Conservation (phyloP, 2,888 invertebrate genomes). For the Orchesella flavescens region DNA sequence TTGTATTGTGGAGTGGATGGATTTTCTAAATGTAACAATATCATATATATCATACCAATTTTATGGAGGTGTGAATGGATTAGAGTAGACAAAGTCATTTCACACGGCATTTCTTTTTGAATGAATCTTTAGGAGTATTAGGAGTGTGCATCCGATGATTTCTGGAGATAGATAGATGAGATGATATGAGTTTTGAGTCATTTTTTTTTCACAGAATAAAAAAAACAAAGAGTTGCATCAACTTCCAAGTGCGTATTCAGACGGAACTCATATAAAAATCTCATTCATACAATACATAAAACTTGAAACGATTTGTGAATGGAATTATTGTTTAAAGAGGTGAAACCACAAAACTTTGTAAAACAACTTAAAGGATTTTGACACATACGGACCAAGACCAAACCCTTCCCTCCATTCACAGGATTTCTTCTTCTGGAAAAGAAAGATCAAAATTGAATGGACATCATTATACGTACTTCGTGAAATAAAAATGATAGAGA, state of each 20-base stretch:
- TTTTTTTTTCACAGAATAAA: neutral
- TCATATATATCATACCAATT: constrained; percentile 16
- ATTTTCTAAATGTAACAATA: neutral
- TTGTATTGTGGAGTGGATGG: too few species aligned
- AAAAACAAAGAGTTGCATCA: neutral
- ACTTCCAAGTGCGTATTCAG: neutral
- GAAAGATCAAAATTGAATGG: constrained; percentile 15
- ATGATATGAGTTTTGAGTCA: neutral
- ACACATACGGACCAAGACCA: constrained; percentile 46
- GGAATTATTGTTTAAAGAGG: constrained; percentile 32
- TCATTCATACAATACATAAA: neutral
- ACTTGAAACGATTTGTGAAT: constrained; percentile 15
- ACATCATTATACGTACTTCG: neutral
- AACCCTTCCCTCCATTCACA: constrained; percentile 7
- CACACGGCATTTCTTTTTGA: constrained; percentile 4
- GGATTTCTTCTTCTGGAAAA: neutral
- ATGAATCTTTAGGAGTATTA: neutral
- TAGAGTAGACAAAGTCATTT: too few species aligned
- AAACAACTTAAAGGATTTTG: constrained; percentile 56
- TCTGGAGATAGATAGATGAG: neutral
- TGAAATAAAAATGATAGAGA: neutral
- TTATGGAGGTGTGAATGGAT: constrained; percentile 50
- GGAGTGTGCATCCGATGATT: constrained; percentile 11
- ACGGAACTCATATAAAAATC: neutral
- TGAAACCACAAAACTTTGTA: constrained; percentile 52